These are phyloP conservation scores for Oryzias sinensis DNA, from an alignment of 2,797 vertebrate genomes.

Conservation along the genomic window DNA sequence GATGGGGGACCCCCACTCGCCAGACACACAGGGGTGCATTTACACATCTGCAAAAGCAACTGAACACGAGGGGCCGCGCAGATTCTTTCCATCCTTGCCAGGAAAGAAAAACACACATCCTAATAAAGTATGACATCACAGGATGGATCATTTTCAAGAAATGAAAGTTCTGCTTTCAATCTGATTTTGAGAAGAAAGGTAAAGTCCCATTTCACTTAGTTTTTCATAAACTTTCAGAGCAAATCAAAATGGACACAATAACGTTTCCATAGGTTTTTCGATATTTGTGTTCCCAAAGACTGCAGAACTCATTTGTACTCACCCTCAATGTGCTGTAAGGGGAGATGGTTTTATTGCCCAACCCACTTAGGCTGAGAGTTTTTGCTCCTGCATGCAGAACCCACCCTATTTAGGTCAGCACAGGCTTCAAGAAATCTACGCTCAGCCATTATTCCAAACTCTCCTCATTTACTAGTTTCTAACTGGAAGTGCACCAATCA, in stretches of 20 bases:
- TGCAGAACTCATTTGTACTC: slow-evolving; percentile 35
- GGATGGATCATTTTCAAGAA: slow-evolving; percentile 13
- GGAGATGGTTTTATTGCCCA: slow-evolving; percentile 47
- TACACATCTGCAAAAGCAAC: slow-evolving; percentile 60
- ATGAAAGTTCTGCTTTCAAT: background rate
- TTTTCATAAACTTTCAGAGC: too few species aligned
- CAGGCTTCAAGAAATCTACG: slow-evolving; percentile 41
- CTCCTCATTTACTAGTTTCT: slow-evolving; percentile 30
- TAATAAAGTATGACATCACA: slow-evolving; percentile 72
- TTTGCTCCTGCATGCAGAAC: slow-evolving; percentile 65
- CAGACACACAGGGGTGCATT: slow-evolving; percentile 49
- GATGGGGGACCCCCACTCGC: slow-evolving; percentile 59
- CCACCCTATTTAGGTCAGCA: slow-evolving; percentile 50
- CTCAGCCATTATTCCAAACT: slow-evolving; percentile 44
- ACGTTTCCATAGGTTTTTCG: slow-evolving; percentile 1
- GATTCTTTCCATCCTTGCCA: slow-evolving; percentile 14
- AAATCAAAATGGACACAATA: background rate
- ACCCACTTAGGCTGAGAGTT: too few species aligned
- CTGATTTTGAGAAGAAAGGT: background rate
- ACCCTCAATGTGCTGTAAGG: slow-evolving; percentile 36
- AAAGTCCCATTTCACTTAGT: background rate
- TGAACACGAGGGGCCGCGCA: slow-evolving; percentile 46
- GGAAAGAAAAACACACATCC: slow-evolving; percentile 53
- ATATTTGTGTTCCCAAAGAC: slow-evolving; percentile 8
- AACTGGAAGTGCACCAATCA: slow-evolving; percentile 6